phyloP scores from a whole-genome alignment of 1,140 invertebrate genomes.

The Habropoda laboriosa region DNA sequence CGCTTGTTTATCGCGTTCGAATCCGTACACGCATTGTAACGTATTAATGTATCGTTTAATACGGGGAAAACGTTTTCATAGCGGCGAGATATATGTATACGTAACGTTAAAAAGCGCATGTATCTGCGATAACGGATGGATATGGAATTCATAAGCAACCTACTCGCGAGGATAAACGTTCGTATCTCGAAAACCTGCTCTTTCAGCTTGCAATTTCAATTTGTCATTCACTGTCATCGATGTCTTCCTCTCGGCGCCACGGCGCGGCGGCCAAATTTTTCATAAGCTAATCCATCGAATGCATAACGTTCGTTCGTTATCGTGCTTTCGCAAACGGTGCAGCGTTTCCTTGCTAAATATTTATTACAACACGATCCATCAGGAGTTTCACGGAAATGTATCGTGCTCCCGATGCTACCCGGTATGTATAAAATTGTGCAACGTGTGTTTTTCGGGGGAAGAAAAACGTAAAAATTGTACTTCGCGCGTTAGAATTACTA shows the following conservation, averaged over 20 bases:
- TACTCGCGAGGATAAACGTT: conserved; percentile 10
- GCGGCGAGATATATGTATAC: too few relatives aligned
- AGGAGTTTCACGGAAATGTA: neutral
- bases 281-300: conserved; percentile 31
- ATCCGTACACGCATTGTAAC: neutral
- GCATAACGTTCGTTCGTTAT: conserved; percentile 8
- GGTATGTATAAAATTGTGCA: neutral
- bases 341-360: conserved; percentile 1
- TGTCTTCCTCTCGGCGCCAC: neutral
- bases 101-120: conserved; percentile 3
- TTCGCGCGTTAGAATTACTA: too few relatives aligned
- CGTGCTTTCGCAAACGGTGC: neutral
- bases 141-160: conserved; percentile 27
- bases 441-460: neutral
- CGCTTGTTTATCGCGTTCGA: too few relatives aligned
- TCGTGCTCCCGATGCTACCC: neutral
- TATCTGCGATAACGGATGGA: conserved; percentile 1
- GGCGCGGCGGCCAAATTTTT: conserved; percentile 27
- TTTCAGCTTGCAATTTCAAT: conserved; percentile 30
- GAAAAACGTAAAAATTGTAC: neutral
- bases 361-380: neutral
- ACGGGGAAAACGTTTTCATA: neutral
- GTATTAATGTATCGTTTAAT: neutral
- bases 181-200: neutral
- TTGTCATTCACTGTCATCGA: conserved; percentile 45